phyloP scores from a whole-genome alignment of 35 echinoderm and acorn worm genomes.

The Anneissia japonica region DNA sequence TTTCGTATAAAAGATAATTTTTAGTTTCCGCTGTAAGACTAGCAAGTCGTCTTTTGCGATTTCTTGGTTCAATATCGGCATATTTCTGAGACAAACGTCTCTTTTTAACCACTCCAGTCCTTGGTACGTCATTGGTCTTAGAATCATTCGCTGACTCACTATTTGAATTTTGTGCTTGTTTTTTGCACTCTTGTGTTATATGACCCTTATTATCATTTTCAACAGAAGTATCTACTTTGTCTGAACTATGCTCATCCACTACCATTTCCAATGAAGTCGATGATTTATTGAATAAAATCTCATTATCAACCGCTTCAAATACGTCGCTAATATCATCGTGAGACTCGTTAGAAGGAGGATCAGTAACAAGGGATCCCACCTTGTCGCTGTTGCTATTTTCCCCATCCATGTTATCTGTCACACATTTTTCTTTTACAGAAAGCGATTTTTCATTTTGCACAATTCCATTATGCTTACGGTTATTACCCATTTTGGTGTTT shows the following conservation, averaged over 20 bases:
- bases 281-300: constrained; percentile 55
- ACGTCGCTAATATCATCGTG: constrained; percentile 27
- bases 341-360: background rate
- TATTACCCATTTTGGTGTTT: background rate
- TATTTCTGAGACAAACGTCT: constrained; percentile 27
- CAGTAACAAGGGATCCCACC: background rate
- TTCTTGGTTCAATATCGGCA: constrained; percentile 34
- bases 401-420: background rate
- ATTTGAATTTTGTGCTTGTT: background rate
- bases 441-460: background rate
- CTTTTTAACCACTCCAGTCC: constrained; percentile 20
- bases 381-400: background rate
- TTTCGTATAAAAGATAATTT: constrained; percentile 83
- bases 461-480: background rate
- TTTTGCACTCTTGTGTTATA: constrained; percentile 8
- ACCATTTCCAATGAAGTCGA: constrained; percentile 18
- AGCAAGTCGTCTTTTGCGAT: constrained; percentile 58
- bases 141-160: background rate
- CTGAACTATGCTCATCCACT: background rate
- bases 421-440: background rate
- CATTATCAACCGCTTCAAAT: constrained; percentile 56
- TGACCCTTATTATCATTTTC: constrained; percentile 2
- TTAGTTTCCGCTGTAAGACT: constrained; percentile 92
- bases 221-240: background rate
- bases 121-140: background rate